Evolutionary conservation across 1,140 invertebrate species (phyloP).

Genomic region (Drosophila baimaii): DNA sequence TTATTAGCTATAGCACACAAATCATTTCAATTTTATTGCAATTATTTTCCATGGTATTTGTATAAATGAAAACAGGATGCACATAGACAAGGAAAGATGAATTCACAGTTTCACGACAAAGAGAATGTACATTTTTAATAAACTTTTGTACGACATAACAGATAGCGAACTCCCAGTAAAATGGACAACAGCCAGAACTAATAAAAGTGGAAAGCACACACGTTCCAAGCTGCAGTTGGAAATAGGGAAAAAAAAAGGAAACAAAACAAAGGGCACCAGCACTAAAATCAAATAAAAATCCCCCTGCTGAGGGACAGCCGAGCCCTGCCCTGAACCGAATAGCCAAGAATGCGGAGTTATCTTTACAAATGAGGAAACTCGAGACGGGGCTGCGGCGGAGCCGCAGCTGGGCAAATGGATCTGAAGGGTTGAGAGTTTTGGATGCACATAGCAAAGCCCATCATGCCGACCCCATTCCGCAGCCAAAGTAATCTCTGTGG

Average conservation of each 20-base stretch:
- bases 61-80: not conserved
- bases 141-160: constrained; percentile 10
- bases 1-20: not conserved
- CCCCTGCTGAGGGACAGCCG: constrained; percentile 10
- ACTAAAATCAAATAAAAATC: constrained; percentile 76
- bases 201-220: constrained; percentile 51
- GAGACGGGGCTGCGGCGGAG: constrained; percentile 16
- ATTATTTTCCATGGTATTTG: not conserved
- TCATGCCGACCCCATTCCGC: constrained; percentile 7
- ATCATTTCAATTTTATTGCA: not conserved
- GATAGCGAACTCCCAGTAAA: constrained; percentile 14
- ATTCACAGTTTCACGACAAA: not conserved
- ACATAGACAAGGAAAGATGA: not conserved
- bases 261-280: constrained; percentile 32
- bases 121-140: constrained; percentile 1
- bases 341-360: constrained; percentile 71
- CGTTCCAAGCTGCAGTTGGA: constrained; percentile 3
- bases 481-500: constrained; percentile 20
- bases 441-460: constrained; percentile 45
- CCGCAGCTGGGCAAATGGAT: constrained; percentile 33
- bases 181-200: constrained; percentile 50
- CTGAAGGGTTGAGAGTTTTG: constrained; percentile 39
- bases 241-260: constrained; percentile 12
- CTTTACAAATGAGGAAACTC: constrained; percentile 41
- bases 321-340: constrained; percentile 11